Base-by-base conservation (phyloP, 2,797 vertebrate genomes). In the Pteronotus mesoamericanus region DNA sequence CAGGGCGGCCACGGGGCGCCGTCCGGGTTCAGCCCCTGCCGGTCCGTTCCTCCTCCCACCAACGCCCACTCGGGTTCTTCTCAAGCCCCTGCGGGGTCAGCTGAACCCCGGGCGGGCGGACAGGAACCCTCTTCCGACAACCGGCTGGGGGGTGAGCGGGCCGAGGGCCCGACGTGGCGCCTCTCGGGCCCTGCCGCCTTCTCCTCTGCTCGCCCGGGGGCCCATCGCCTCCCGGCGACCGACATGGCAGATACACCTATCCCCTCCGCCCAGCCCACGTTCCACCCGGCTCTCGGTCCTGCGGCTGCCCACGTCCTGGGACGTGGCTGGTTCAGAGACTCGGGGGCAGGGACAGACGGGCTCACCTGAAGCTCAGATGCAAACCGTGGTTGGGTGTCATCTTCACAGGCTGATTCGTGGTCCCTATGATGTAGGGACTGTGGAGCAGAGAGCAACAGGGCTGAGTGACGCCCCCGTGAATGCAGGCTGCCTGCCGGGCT, bases 371-470 rank as follows among this genome's bases (percentile, higher is more conserved):
- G 98, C 99, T 99, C 92, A 99, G 99, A 97, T 99, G 99, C 71
- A 99, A 98, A n/a, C 99, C 99, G 0, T 99, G 99, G 96, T 99
- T 99, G 15, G 99, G 99, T 2, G 99, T 98, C 99, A 99, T 99
- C 98, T 99, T 99, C 97, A 99, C 99, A 32, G 99, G 99, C 97
- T 99, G 99, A 97, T 99, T 99, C 89, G 99, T 99, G 32, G 99
- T 99, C 75, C 99, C 99, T 72, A 99, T 99, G 94, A 99, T 98
- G 94, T 99, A 99, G 3, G 99, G 99, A 98, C 99, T 99, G 97
- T 59, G 97, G 53, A n/a, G 2, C 48, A 96, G 9, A 87, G 95
- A 2, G 22, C 5, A 5, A 6, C 66, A n/a, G 68, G 19, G 9
- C 46, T 15, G 3, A 57, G 55, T 79, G 10, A 75, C 69, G 34